Percentiles rank a stretch among this genome's conserved stretches.
These are phyloP conservation scores for Myrmophylax atrothorax DNA, from an alignment of 2,113 vertebrate genomes.

Conservation along the genomic window DNA sequence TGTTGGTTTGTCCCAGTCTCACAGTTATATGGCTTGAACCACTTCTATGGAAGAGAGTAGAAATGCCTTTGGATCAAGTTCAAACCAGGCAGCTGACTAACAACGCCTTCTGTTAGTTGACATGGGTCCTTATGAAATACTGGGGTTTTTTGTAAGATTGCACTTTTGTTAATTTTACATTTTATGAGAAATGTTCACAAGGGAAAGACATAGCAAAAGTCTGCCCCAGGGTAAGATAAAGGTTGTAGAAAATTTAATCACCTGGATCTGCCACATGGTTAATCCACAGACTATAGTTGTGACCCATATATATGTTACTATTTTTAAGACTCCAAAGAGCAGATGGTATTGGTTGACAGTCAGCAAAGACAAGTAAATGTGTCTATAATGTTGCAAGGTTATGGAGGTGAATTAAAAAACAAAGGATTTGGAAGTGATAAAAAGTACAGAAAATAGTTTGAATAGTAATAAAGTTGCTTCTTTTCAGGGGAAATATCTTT, in stretches of 20 bases:
- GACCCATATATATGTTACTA: slow-evolving; percentile 68
- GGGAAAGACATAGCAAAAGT: slow-evolving; percentile 59
- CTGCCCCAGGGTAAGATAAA: slow-evolving; percentile 66
- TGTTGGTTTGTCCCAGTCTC: slow-evolving; percentile 10
- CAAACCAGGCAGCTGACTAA: slow-evolving; percentile 74
- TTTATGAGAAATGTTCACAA: slow-evolving; percentile 61
- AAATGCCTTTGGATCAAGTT: slow-evolving; percentile 73
- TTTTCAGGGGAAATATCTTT: slow-evolving; percentile 78
- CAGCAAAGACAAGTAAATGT: slow-evolving; percentile 62
- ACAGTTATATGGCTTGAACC: slow-evolving; percentile 43
- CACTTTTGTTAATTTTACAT: slow-evolving; percentile 73
- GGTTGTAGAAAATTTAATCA: slow-evolving; percentile 43
- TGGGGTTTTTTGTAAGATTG: slow-evolving; percentile 18
- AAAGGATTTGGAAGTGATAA: slow-evolving; percentile 81
- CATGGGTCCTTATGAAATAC: slow-evolving; percentile 66
- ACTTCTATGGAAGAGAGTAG: slow-evolving; percentile 39
- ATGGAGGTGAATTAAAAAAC: slow-evolving; percentile 77
- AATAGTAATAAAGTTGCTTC: slow-evolving; percentile 79
- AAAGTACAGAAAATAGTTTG: slow-evolving; percentile 78
- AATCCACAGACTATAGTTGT: slow-evolving; percentile 68
- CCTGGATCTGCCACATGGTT: slow-evolving; percentile 49
- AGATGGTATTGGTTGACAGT: slow-evolving; percentile 71
- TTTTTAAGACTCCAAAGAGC: slow-evolving; percentile 69
- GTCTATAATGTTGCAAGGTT: slow-evolving; percentile 60
- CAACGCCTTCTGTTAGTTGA: slow-evolving; percentile 69